Conservation (phyloP, 2,888 invertebrate species). For the Ashinkailepas kermadecensis region DNA sequence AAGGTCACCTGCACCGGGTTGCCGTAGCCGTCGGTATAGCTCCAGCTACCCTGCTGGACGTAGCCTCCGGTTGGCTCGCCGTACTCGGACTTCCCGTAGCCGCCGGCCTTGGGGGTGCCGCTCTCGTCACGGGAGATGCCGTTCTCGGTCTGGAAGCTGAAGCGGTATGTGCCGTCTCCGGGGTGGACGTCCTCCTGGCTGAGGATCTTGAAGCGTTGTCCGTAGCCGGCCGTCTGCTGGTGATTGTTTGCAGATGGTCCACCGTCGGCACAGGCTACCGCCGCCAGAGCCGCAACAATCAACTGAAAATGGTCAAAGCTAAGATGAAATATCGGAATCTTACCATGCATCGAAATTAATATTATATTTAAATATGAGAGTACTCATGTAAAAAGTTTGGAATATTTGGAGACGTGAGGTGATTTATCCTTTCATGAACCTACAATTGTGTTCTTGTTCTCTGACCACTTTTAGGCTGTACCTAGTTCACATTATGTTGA, state of each 20-base stretch:
- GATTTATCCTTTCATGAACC: too few species aligned
- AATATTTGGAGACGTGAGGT: too few species aligned
- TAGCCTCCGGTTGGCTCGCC: background rate
- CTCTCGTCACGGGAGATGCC: background rate
- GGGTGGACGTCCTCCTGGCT: slow-evolving; percentile 11
- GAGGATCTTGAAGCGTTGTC: background rate
- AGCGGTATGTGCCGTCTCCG: slow-evolving; percentile 11
- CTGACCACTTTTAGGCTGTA: too few species aligned
- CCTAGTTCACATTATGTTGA: too few species aligned
- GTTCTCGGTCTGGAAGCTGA: slow-evolving; percentile 13
- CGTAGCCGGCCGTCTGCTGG: background rate
- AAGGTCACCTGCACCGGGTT: slow-evolving; percentile 1
- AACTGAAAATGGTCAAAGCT: background rate
- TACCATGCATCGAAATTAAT: too few species aligned
- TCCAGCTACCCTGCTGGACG: slow-evolving; percentile 16
- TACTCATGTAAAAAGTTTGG: too few species aligned
- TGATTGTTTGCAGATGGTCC: background rate
- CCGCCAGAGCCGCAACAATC: background rate
- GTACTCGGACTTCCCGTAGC: slow-evolving; percentile 4
- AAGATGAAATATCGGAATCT: too few species aligned
- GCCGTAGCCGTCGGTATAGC: slow-evolving; percentile 14
- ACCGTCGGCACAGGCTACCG: background rate
- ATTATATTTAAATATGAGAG: too few species aligned
- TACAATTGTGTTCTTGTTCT: too few species aligned
- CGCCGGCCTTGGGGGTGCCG: background rate